Evolutionary conservation across 2,113 vertebrate genomes (phyloP), one percentile per base, ranked within the genome.

Genomic region (Sturnira hondurensis): DNA sequence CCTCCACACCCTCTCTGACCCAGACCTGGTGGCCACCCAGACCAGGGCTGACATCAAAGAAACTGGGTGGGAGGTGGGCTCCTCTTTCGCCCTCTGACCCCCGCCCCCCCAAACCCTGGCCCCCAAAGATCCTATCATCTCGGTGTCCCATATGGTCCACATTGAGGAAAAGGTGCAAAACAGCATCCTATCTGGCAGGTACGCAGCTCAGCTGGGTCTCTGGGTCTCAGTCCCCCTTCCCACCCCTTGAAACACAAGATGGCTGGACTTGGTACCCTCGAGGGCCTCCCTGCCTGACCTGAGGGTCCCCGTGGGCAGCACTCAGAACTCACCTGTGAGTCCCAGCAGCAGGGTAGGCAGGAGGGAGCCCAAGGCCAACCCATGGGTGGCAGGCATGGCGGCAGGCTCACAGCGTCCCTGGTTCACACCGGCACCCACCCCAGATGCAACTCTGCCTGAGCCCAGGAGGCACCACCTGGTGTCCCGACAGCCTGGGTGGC

Each of bases 301-400:
- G 54, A 88, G 26, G 26, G 15, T 17, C 15, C 50, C 54, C 9
- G 0, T 33, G 68, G 36, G 31, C 45, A 38, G 33, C 52, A 43
- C 58, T 41, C 45, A 22, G 76, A 50, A 73, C 89, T 94, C 65
- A 96, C 92, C 96, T 95, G 84, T 43, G 52, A 96, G 58, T 36
- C 36, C 74, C 80, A 97, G 92, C 43, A 92, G 90, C 17, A 96
- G 24, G 13, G 50, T 41, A 4, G 56, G 15, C 24, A 96, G 70
- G 41, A 97, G 56, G 10, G 1, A 0, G 10, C 17, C 38, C 84
- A 80, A 84, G 15, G 6, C 80, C 74, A 45, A 56, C 50, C 56
- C 76, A 33, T 14, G 19, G 22, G 16, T 16, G 50, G 87, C 52
- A 5, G 19, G 9, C 93, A 95, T 89, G 78, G 38, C 1, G 50